Evolutionary conservation across 2,113 vertebrate species (phyloP).

Genomic region (Misgurnus mizolepis): DNA sequence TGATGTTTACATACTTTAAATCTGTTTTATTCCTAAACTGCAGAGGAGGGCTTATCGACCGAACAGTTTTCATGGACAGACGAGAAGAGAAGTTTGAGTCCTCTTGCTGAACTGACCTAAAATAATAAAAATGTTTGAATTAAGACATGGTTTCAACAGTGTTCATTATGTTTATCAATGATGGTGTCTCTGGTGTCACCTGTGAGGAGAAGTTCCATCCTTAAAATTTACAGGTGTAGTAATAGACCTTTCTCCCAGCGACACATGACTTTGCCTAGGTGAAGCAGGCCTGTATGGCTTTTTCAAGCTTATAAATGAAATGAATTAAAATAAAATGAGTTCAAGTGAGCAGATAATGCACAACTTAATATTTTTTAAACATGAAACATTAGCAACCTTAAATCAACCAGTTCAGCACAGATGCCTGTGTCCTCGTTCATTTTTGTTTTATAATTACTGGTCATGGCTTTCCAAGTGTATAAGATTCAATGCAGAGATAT

Average conservation of each 20-base stretch:
- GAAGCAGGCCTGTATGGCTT: background rate
- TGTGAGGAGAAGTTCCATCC: background rate
- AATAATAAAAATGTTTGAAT: background rate
- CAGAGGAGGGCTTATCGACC: rapidly evolving
- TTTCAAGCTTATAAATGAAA: background rate
- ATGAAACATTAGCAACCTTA: background rate
- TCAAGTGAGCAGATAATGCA: too few relatives aligned
- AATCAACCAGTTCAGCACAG: background rate
- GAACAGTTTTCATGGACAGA: slow-evolving; percentile 5
- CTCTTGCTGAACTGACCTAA: background rate
- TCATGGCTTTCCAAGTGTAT: background rate
- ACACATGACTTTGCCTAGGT: background rate
- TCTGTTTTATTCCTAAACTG: background rate
- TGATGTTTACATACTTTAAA: background rate
- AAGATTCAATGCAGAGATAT: too few relatives aligned
- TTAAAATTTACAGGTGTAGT: background rate
- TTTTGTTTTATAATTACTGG: background rate
- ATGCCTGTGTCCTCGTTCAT: background rate
- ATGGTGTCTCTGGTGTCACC: background rate
- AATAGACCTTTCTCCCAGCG: background rate
- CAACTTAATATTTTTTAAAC: background rate
- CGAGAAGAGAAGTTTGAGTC: background rate
- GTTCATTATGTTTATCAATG: background rate
- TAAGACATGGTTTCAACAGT: background rate
- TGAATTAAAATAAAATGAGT: background rate